These are phyloP conservation scores for Astreopora myriophthalma DNA, from an alignment of 64 coral and sea anemone species.

Conservation along the genomic window DNA sequence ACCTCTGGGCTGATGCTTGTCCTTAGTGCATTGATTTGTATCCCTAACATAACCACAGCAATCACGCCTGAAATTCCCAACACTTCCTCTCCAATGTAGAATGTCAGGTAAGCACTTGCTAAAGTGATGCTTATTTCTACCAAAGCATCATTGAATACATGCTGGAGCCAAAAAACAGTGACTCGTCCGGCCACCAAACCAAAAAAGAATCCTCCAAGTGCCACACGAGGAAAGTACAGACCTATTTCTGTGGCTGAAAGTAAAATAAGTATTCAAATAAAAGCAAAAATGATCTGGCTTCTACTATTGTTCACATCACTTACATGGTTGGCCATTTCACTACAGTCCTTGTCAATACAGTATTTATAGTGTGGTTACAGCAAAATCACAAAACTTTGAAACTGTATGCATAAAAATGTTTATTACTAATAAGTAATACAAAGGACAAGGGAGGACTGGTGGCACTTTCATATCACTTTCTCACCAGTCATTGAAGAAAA, in stretches of 20 bases:
- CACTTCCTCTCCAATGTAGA: slow-evolving; percentile 96
- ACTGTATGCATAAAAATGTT: too few relatives aligned
- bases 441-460: neutral
- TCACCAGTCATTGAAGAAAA: slow-evolving; percentile 97
- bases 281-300: too few relatives aligned
- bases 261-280: neutral
- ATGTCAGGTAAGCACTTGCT: slow-evolving; percentile 91
- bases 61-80: slow-evolving; percentile 94
- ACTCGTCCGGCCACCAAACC: slow-evolving; percentile 92
- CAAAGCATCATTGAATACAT: slow-evolving; percentile 97
- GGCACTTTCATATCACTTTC: neutral
- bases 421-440: neutral
- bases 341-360: too few relatives aligned
- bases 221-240: slow-evolving; percentile 93
- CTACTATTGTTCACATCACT: too few relatives aligned
- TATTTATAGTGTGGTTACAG: too few relatives aligned
- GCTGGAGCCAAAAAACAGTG: slow-evolving; percentile 97
- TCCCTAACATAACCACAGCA: slow-evolving; percentile 96
- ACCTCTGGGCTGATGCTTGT: slow-evolving; percentile 98
- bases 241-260: slow-evolving; percentile 88
- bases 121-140: slow-evolving; percentile 98
- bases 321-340: too few relatives aligned
- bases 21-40: slow-evolving; percentile 92
- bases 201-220: slow-evolving; percentile 95
- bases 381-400: too few relatives aligned